Evolutionary conservation across 2,888 invertebrate species (phyloP), one percentile per base, ranked within the genome.

Genomic region (Dicranocentrus wangi): DNA sequence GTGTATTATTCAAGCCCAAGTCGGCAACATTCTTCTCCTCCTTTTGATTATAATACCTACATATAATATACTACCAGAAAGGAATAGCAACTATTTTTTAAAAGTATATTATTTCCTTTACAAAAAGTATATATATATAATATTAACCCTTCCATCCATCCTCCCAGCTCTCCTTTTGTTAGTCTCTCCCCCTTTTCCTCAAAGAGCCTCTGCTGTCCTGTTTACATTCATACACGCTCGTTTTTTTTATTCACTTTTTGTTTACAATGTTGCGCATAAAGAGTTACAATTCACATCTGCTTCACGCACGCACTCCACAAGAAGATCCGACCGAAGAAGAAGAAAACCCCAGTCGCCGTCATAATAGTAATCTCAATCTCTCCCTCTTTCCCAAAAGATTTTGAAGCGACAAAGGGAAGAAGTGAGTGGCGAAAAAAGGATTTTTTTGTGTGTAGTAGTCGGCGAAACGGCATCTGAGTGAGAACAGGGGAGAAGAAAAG

Each of bases 251-350:
- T 47, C 43, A 32, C n/a, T n/a, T 23, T n/a, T n/a, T n/a, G n/a
- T n/a, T n/a, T n/a, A n/a, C n/a, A n/a, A n/a, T n/a, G n/a, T 15
- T 10, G 47, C 47, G 10, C 32, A 32, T 32, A 7, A 3, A 32
- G 10, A 32, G 5, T 32, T 32, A 47, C 15, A 32, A 55, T 42
- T 7, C 17, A 27, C 43, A 70, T 55, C 55, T 53, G 32, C 28
- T n/a, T 66, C 47, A 66, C 47, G 60, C 71, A 71, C 71, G 71
- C 61, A 71, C 60, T 10, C 55, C 23, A 32, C 42, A 10, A 47
- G 15, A n/a, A n/a, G n/a, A n/a, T n/a, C n/a, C n/a, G n/a, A 17
- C 13, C 19, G 15, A 19, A 17, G 8, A 8, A 53, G 19, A 53
- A 51, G 47, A 17, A 1, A 68, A 27, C 17, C 27, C 25, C 13